A percentile compares a stretch with the other conserved stretches of the same genome.
Conservation (phyloP, 2,888 invertebrate genomes). For the Alloscopus bannaensis region DNA sequence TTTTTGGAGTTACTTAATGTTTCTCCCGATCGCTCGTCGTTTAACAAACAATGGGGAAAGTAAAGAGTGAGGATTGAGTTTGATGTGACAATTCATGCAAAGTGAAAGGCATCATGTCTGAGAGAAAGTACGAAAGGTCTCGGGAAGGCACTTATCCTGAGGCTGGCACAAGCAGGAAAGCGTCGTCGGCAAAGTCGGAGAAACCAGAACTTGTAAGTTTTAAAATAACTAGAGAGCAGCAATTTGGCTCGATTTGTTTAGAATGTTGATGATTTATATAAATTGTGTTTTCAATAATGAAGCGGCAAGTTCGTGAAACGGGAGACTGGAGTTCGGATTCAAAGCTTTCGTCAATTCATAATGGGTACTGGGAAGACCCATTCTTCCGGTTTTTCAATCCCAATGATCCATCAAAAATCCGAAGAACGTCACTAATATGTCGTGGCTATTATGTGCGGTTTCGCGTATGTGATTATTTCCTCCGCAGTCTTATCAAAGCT, state of each 20-base stretch:
- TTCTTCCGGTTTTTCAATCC: constrained; percentile 69
- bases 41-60: too few relatives aligned
- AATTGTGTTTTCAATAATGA: background rate
- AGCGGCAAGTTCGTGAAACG: constrained; percentile 68
- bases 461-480: constrained; percentile 70
- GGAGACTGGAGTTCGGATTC: constrained; percentile 73
- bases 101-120: too few relatives aligned
- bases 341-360: constrained; percentile 66
- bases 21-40: too few relatives aligned
- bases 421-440: constrained; percentile 72
- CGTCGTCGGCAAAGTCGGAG: background rate
- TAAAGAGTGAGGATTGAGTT: too few relatives aligned
- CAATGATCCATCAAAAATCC: constrained; percentile 59
- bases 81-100: too few relatives aligned
- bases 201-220: constrained; percentile 40
- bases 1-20: too few relatives aligned
- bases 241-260: too few relatives aligned
- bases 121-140: too few relatives aligned
- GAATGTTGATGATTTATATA: background rate
- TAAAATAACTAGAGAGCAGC: too few relatives aligned
- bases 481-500: constrained; percentile 61
- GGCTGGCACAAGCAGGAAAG: too few relatives aligned
- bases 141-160: too few relatives aligned
- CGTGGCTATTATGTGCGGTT: constrained; percentile 71
- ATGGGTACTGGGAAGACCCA: constrained; percentile 72